Evolutionary conservation across 2,888 invertebrate species (phyloP).

Genomic region (Selenia dentaria): DNA sequence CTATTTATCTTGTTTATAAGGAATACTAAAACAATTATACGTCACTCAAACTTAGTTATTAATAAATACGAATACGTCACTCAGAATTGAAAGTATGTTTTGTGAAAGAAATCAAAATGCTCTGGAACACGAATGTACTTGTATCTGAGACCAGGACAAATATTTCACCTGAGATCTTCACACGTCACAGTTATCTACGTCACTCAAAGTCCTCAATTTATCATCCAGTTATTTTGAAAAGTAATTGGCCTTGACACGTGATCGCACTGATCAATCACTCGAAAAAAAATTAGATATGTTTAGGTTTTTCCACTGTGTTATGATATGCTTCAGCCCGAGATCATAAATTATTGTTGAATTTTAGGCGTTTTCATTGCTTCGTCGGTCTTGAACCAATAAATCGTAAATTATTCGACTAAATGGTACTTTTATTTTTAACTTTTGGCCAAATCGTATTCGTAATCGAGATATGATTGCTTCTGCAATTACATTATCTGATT

Average conservation of each 20-base stretch:
- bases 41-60: not conserved
- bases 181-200: conserved; percentile 10
- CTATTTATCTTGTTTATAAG: too few species aligned
- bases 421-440: conserved; percentile 31
- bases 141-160: too few species aligned
- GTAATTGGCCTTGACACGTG: conserved; percentile 19
- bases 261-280: conserved; percentile 34
- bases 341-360: conserved; percentile 46
- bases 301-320: conserved; percentile 49
- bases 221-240: conserved; percentile 19
- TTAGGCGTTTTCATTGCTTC: conserved; percentile 56
- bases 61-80: not conserved
- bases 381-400: conserved; percentile 51
- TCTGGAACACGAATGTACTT: too few species aligned
- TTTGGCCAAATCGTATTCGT: conserved; percentile 20
- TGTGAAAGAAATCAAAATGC: too few species aligned
- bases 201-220: conserved; percentile 20
- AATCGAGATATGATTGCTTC: conserved; percentile 1
- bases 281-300: conserved; percentile 49
- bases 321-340: conserved; percentile 54
- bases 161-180: conserved; percentile 24
- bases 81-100: not conserved
- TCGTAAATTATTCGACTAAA: conserved; percentile 42
- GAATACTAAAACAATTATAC: not conserved
- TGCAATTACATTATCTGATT: conserved; percentile 1